These are phyloP conservation scores for Alces alces DNA, from an alignment of 2,113 vertebrate species.

Conservation along the genomic window DNA sequence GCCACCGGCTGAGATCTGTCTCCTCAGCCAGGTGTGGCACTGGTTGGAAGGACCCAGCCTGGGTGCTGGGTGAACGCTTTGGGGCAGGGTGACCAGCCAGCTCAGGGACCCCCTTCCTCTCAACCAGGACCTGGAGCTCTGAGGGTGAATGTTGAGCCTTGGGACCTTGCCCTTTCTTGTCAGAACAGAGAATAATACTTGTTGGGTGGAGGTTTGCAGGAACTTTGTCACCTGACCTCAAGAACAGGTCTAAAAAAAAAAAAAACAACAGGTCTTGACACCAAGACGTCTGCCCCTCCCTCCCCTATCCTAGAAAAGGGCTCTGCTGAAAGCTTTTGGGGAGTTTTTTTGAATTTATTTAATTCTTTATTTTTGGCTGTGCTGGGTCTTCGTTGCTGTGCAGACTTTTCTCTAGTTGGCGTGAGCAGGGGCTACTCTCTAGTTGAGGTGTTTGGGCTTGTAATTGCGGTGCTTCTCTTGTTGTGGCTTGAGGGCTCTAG, in stretches of 20 bases:
- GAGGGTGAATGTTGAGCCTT: not conserved
- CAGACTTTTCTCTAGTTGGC: not conserved
- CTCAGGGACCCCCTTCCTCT: not conserved
- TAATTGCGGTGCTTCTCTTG: not conserved
- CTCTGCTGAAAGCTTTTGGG: not conserved
- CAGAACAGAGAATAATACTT: not conserved
- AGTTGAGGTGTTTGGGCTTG: not conserved
- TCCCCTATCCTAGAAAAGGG: not conserved
- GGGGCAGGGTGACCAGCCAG: not conserved
- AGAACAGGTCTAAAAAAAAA: not conserved
- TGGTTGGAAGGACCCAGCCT: not conserved
- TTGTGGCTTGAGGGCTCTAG: not conserved
- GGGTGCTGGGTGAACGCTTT: not conserved
- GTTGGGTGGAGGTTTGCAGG: not conserved
- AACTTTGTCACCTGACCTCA: not conserved
- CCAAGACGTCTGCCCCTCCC: not conserved
- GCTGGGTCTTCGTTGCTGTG: not conserved
- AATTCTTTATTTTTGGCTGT: not conserved
- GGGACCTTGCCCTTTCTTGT: not conserved
- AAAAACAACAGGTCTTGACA: not conserved
- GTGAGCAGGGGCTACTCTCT: not conserved
- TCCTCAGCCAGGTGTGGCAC: not conserved
- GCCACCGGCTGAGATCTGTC: not conserved
- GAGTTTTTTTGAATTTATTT: not conserved
- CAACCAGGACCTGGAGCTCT: not conserved